phyloP scores from a whole-genome alignment of 2,113 vertebrate species.

The Fulmarus glacialis region DNA sequence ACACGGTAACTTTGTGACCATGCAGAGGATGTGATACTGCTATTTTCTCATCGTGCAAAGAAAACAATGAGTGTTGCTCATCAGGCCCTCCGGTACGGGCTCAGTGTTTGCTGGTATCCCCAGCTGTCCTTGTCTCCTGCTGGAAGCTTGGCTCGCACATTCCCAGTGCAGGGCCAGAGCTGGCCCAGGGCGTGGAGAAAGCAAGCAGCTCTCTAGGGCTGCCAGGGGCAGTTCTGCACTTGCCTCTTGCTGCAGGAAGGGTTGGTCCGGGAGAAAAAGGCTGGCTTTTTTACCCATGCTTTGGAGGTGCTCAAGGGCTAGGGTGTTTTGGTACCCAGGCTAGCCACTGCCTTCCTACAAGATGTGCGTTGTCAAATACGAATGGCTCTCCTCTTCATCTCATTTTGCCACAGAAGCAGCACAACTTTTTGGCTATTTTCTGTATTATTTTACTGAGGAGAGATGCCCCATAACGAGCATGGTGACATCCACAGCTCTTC shows the following conservation, averaged over 20 bases:
- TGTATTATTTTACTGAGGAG: background rate
- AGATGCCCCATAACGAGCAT: background rate
- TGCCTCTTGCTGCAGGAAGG: background rate
- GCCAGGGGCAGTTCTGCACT: background rate
- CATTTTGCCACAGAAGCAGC: background rate
- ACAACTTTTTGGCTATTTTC: background rate
- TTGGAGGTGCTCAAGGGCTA: background rate
- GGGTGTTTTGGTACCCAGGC: background rate
- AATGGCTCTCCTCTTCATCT: background rate
- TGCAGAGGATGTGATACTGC: background rate
- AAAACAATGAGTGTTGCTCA: background rate
- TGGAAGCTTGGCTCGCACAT: fast-evolving
- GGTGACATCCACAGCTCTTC: background rate
- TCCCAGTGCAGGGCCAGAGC: background rate
- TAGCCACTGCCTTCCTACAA: background rate
- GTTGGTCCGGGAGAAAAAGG: background rate
- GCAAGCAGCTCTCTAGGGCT: background rate
- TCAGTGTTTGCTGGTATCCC: background rate
- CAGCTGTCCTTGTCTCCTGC: background rate
- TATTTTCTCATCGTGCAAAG: background rate
- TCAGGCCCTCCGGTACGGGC: background rate
- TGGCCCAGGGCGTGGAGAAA: background rate
- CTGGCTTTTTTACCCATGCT: background rate
- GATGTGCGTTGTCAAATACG: fast-evolving
- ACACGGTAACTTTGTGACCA: background rate